Evolutionary conservation across 1,140 invertebrate species (phyloP).

Genomic region (Saccostrea echinata): DNA sequence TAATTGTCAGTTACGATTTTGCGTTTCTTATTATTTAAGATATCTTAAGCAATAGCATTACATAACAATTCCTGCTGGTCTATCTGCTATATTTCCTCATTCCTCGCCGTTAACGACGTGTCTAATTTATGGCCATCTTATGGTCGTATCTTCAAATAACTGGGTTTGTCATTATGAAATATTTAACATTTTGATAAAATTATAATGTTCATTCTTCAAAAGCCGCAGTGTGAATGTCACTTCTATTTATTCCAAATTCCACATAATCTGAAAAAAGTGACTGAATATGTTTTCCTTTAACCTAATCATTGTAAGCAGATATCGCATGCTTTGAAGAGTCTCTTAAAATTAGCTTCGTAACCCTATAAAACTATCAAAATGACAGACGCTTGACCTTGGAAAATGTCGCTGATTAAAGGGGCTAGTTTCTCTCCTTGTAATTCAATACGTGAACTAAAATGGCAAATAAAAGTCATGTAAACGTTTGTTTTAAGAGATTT

Average conservation of each 20-base stretch:
- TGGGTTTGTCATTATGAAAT: constrained; percentile 25
- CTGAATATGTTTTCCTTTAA: too few relatives aligned
- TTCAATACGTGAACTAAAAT: neutral
- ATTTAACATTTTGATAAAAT: constrained; percentile 36
- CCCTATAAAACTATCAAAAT: constrained; percentile 17
- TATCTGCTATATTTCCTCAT: neutral
- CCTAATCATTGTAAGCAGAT: neutral
- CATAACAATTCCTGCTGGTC: too few relatives aligned
- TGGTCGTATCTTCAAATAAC: constrained; percentile 3
- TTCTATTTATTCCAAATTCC: constrained; percentile 9
- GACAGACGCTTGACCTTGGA: neutral
- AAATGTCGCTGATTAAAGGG: neutral
- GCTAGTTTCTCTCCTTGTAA: neutral
- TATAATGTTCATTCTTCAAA: constrained; percentile 22
- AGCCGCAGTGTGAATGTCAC: neutral
- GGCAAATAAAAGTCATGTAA: constrained; percentile 28
- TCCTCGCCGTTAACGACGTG: neutral
- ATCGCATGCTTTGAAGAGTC: neutral
- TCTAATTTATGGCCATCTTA: neutral
- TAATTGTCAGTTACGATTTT: too few relatives aligned
- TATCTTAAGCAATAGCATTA: too few relatives aligned
- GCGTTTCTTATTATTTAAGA: too few relatives aligned
- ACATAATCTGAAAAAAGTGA: neutral
- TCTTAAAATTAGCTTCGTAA: constrained; percentile 34
- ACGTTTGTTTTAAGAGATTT: constrained; percentile 29